Percentiles rank a stretch among this genome's conserved stretches.
These are phyloP conservation scores for Harpalus rufipes DNA, from an alignment of 2,888 invertebrate genomes.

Conservation along the genomic window DNA sequence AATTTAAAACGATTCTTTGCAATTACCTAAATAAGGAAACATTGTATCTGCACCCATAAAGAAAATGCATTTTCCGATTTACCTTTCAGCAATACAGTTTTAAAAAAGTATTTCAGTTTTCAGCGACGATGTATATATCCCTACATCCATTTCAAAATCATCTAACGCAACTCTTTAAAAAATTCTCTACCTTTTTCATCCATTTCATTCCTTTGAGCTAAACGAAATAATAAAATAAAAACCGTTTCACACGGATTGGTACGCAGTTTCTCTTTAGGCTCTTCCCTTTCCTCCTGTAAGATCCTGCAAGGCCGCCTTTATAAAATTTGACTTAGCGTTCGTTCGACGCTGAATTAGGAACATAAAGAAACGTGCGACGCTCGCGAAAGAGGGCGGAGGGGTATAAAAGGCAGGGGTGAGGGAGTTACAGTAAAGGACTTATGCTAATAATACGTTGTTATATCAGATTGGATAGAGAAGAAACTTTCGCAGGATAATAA, in stretches of 20 bases:
- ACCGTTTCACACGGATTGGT: slow-evolving; percentile 57
- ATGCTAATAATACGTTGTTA: slow-evolving; percentile 57
- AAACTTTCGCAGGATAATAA: not conserved
- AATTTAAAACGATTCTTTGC: not conserved
- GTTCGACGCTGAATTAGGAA: slow-evolving; percentile 62
- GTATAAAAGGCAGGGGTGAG: not conserved
- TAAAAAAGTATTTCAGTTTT: not conserved
- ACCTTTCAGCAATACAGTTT: not conserved
- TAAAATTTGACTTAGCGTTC: slow-evolving; percentile 64
- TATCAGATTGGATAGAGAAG: not conserved
- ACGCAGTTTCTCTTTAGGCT: slow-evolving; percentile 28
- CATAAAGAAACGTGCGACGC: slow-evolving; percentile 52
- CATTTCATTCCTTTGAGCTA: slow-evolving; percentile 52
- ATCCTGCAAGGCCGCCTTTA: slow-evolving; percentile 52
- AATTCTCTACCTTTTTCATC: slow-evolving; percentile 47
- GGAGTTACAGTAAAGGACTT: slow-evolving; percentile 48
- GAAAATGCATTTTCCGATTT: not conserved
- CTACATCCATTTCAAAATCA: slow-evolving; percentile 35
- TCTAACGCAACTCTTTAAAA: slow-evolving; percentile 49
- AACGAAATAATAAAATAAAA: slow-evolving; percentile 59
- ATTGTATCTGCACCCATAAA: not conserved
- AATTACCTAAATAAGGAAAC: not conserved
- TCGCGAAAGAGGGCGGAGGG: not conserved
- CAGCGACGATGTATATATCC: no score
- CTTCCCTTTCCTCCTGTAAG: slow-evolving; percentile 21